Conservation (phyloP, 2,797 vertebrate genomes). For the Hyperoplus lanceolatus region DNA sequence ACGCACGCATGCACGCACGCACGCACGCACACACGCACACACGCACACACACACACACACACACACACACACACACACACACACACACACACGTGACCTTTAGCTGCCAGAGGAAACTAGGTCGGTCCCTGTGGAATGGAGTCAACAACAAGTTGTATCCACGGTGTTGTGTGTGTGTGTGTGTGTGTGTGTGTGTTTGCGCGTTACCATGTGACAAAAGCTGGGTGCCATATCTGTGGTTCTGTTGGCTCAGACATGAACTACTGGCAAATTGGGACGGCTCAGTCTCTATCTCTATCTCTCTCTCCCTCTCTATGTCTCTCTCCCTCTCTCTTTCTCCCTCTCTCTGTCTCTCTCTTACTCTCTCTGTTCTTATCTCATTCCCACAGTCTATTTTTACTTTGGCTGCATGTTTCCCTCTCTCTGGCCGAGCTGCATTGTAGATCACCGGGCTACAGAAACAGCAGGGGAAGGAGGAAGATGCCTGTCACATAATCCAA, state of each 20-base stretch:
- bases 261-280: conserved; percentile 47
- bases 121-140: conserved; percentile 63
- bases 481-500: conserved; percentile 11
- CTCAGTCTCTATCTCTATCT: conserved; percentile 31
- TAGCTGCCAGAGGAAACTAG: conserved; percentile 68
- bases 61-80: conserved; percentile 1
- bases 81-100: conserved; percentile 57
- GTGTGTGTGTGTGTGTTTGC: background rate
- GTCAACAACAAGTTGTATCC: conserved; percentile 63
- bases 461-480: conserved; percentile 17
- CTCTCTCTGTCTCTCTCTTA: conserved; percentile 13
- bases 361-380: conserved; percentile 52
- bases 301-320: no score
- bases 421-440: conserved; percentile 4
- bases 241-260: conserved; percentile 42
- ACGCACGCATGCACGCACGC: background rate
- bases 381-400: conserved; percentile 74
- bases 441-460: conserved; percentile 22
- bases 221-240: conserved; percentile 62
- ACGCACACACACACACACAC: background rate
- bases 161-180: conserved; percentile 17
- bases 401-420: conserved; percentile 25
- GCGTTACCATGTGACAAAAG: conserved; percentile 56
- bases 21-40: background rate
- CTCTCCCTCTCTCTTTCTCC: no score